Evolutionary conservation across 2,113 vertebrate genomes (phyloP), one percentile per base, ranked within the genome.

Genomic region (Donacobius atricapilla): DNA sequence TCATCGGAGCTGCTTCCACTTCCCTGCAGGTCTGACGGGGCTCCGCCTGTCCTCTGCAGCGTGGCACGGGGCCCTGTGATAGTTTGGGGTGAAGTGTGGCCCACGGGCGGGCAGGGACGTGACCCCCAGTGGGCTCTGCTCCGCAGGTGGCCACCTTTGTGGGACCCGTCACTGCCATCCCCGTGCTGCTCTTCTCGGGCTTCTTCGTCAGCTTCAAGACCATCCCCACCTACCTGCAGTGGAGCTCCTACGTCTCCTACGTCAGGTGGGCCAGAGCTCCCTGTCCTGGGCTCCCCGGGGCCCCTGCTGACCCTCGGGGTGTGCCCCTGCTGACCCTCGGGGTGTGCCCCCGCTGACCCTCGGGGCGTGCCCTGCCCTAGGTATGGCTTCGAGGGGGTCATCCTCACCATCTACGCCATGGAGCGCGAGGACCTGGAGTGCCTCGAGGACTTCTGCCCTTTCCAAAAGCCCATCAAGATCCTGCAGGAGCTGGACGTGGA

Each of bases 131-230:
- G 63, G 27, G 35, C 37, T 86, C 44, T 94, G 50, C 64, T 94
- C 66, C 72, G 57, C 94, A 99, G 99, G 99, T 99, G 93, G 99
- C 99, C 87, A 99, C 99, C 9, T 99, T 99, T 21, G 98, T 99
- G 95, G 99, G 99, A 58, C 99, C 99, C 0, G 99, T 99, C 70
- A 99, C 99, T 60, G 98, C 99, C 90, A 99, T 99, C 94, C 99
- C 99, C 0, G 99, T 99, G 73, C 98, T 99, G 73, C 98, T 99
- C 78, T 99, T 99, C 98, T 99, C 99, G 13, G 99, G 99, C 79
- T 99, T 99, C 98, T 99, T 99, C 7, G 99, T 99, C 95, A 99
- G 99, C 95, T 99, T 99, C 97, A 99, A 99, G 98, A 99, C 99
- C 87, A 99, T 99, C 94, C 99, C 99, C 61, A 99, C 99, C 79